Evolutionary conservation across 2,888 invertebrate species (phyloP).

Genomic region (Conus canariensis): DNA sequence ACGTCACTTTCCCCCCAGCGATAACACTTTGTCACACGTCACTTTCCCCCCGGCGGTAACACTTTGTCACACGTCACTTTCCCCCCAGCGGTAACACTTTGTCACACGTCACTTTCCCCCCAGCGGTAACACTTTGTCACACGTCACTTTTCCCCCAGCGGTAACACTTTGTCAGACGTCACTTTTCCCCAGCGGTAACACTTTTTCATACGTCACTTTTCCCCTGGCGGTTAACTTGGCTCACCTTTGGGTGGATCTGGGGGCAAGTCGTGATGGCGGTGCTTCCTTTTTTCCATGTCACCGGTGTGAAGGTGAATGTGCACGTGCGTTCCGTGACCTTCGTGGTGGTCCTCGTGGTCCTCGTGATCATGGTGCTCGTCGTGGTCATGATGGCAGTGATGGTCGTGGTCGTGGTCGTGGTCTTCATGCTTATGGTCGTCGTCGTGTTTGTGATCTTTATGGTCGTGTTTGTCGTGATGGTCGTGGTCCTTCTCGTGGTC

Average conservation of each 20-base stretch:
- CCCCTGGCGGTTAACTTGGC: background rate
- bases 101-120: too few relatives aligned
- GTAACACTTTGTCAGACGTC: too few relatives aligned
- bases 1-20: too few relatives aligned
- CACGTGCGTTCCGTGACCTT: slow-evolving; percentile 28
- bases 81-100: too few relatives aligned
- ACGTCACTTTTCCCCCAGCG: too few relatives aligned
- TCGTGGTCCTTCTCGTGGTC: background rate
- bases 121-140: too few relatives aligned
- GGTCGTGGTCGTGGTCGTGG: background rate
- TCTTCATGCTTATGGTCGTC: background rate
- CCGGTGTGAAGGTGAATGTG: slow-evolving; percentile 41
- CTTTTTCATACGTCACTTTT: too few relatives aligned
- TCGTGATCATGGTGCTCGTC: background rate
- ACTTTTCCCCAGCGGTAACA: too few relatives aligned
- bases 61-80: too few relatives aligned
- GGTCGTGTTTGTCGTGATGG: background rate
- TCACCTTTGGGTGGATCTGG: slow-evolving; percentile 8
- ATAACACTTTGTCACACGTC: too few relatives aligned
- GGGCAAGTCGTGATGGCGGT: background rate
- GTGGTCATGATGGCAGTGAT: background rate
- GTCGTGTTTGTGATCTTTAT: background rate
- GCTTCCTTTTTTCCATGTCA: background rate
- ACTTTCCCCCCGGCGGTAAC: too few relatives aligned
- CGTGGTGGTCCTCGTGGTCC: background rate